Base-by-base conservation (phyloP, 1,140 invertebrate genomes). In the Nomia melanderi region DNA sequence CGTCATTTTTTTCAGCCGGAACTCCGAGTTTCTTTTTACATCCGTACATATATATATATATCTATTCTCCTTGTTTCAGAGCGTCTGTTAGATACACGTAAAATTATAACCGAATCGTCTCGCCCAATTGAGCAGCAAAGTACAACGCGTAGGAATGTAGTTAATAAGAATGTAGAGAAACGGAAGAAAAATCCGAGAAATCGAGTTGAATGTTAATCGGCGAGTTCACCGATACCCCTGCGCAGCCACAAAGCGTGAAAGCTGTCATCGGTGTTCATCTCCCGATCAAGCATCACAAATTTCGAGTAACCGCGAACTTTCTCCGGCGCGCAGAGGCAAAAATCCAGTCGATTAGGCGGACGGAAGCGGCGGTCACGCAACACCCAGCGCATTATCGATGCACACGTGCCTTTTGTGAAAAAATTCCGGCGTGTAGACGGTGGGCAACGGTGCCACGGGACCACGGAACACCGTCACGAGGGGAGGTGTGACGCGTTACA, bases 401-500 rank as follows among this genome's bases (percentile, higher is more conserved):
- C 71, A 79, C 79, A 67, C 78, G 73, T 75, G 72, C 78, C 80
- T 79, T 80, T 81, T 77, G 79, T 79, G 77, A 81, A 81, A 81
- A 82, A 82, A 80, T 82, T 82, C 72, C 78, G 80, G 12, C 70
- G 29, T 23, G 54, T 57, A 56, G 77, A 47, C 25, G 17, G 20
- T 27, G 50, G 54, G 17, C 20, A 44, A 14, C 44, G 50, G 29
- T 4, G 29, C 2, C 27, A 25, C 69, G 36, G 17, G n/a, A 20
- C 56, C 29, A 29, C 14, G 50, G 66, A 50, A 60, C 17, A 14
- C 57, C n/a, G 54, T 39, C 70, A 78, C 31, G 70, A 73, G 73
- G 76, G 69, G 69, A 82, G 72, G 77, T 80, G 78, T 81, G 80
- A 84, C 76, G 78, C 54, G 81, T 87, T 87, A 87, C 87, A 88